Evolutionary conservation across 1,140 invertebrate genomes (phyloP).

Genomic region (Nasonia giraulti): DNA sequence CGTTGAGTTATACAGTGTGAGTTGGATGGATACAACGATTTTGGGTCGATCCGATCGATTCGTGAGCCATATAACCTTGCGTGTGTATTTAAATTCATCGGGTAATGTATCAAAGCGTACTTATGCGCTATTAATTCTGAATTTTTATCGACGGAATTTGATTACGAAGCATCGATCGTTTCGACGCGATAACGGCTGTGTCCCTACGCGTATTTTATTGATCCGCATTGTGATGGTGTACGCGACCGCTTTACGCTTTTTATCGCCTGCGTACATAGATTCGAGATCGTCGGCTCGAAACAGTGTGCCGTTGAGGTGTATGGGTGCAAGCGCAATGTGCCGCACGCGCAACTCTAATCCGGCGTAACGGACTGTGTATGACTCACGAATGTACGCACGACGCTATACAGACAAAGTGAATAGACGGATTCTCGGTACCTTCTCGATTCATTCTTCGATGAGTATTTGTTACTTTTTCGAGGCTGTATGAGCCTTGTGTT

Average conservation of each 20-base stretch:
- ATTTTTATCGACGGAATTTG: too few species aligned
- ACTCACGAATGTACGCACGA: neutral
- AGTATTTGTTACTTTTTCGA: neutral
- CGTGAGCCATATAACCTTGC: too few species aligned
- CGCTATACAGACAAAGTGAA: neutral
- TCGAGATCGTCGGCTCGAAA: neutral
- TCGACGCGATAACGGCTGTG: neutral
- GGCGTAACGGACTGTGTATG: neutral
- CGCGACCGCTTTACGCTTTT: neutral
- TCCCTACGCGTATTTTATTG: slow-evolving; percentile 1
- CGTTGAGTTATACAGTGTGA: too few species aligned
- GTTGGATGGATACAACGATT: too few species aligned
- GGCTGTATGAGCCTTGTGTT: too few species aligned
- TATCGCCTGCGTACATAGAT: neutral
- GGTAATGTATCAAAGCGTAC: too few species aligned
- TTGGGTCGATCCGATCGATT: too few species aligned
- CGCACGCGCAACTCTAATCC: neutral
- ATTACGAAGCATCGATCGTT: too few species aligned
- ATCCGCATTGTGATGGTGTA: neutral
- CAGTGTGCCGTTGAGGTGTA: neutral
- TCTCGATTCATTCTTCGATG: neutral
- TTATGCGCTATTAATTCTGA: too few species aligned
- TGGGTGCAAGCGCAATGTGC: neutral
- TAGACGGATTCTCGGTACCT: neutral
- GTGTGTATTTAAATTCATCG: too few species aligned